These are phyloP conservation scores for Trididemnum nubilum DNA, from an alignment of 23 tunicate species.

Conservation along the genomic window DNA sequence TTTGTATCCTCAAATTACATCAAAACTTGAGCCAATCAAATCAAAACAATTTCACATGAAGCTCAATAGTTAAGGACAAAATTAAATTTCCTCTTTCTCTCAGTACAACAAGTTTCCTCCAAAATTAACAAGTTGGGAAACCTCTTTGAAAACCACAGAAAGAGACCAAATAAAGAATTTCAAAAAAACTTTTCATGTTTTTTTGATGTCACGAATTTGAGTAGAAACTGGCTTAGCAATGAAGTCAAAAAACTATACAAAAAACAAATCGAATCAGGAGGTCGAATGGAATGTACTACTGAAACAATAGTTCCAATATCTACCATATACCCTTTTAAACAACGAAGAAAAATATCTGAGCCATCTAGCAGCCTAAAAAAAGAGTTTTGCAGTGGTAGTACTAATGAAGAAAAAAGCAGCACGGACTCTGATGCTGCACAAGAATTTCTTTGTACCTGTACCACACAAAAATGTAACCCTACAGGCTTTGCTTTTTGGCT, in stretches of 20 bases:
- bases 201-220: neutral
- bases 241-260: neutral
- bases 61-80: neutral
- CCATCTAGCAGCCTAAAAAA: neutral
- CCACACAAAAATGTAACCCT: neutral
- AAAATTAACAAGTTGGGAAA: neutral
- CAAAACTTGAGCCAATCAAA: neutral
- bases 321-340: neutral
- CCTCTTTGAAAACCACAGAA: neutral
- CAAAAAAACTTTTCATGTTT: neutral
- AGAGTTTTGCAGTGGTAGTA: neutral
- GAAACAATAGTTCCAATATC: neutral
- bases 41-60: neutral
- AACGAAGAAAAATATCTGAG: neutral
- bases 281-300: neutral
- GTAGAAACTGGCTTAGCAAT: neutral
- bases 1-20: neutral
- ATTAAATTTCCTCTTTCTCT: neutral
- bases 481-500: neutral
- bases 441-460: neutral
- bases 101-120: neutral
- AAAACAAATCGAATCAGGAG: neutral
- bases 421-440: neutral
- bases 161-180: neutral
- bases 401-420: neutral